These are phyloP conservation scores for Ceratina calcarata DNA, from an alignment of 1,140 invertebrate genomes.

Conservation along the genomic window DNA sequence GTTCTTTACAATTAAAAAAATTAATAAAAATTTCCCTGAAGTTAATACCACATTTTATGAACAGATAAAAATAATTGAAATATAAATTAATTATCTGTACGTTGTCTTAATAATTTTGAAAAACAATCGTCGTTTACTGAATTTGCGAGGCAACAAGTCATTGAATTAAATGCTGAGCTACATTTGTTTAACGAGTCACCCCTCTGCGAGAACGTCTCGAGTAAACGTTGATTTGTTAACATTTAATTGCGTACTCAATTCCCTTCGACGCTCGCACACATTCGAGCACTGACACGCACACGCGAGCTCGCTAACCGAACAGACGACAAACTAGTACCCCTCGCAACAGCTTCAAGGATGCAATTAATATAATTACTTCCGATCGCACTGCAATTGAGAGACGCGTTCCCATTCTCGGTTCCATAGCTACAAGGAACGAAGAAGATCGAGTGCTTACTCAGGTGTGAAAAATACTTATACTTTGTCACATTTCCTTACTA, in stretches of 20 bases:
- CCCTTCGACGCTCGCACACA: constrained; percentile 33
- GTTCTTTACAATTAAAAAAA: too few relatives aligned
- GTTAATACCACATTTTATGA: too few relatives aligned
- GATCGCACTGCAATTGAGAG: constrained; percentile 42
- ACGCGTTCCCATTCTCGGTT: not conserved
- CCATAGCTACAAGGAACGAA: not conserved
- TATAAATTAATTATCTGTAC: too few relatives aligned
- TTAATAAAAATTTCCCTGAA: too few relatives aligned
- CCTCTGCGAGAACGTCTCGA: constrained; percentile 44
- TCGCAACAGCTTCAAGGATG: constrained; percentile 44
- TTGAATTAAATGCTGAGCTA: constrained; percentile 3
- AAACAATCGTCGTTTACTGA: constrained; percentile 2
- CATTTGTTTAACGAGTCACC: constrained; percentile 56
- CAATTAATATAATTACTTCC: constrained; percentile 70
- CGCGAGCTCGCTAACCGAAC: constrained; percentile 29
- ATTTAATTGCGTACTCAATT: constrained; percentile 65
- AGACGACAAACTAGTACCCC: constrained; percentile 55
- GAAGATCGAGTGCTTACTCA: not conserved
- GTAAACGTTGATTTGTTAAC: constrained; percentile 65
- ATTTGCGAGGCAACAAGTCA: not conserved
- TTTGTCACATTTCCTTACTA: too few relatives aligned
- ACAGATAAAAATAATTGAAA: too few relatives aligned
- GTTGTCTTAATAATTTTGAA: not conserved
- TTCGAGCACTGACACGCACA: constrained; percentile 8
- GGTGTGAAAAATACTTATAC: not conserved